Evolutionary conservation across 2,113 vertebrate species (phyloP).

Genomic region (Danionella cerebrum): DNA sequence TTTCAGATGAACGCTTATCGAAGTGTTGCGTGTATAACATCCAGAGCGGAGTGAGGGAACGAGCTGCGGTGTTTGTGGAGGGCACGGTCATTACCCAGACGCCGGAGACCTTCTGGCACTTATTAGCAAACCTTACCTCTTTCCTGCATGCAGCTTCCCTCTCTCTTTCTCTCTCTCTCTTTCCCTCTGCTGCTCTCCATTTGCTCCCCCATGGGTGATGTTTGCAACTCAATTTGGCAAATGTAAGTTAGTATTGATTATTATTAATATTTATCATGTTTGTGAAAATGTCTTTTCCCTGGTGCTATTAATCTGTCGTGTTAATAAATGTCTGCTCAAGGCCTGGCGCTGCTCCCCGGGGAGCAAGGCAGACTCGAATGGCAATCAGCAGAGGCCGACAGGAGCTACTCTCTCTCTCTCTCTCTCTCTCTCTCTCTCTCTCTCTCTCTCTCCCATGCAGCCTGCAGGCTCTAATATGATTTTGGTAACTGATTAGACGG

Average conservation of each 20-base stretch:
- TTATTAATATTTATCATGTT: conserved; percentile 92
- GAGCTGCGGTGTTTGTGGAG: conserved; percentile 4
- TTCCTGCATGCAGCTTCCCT: background rate
- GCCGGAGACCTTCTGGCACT: conserved; percentile 35
- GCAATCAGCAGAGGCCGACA: conserved; percentile 63
- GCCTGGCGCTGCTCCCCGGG: conserved; percentile 53
- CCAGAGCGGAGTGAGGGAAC: background rate
- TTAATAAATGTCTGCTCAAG: conserved; percentile 74
- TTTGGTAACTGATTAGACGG: conserved; percentile 37
- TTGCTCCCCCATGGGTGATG: conserved; percentile 55
- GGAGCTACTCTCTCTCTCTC: conserved; percentile 47
- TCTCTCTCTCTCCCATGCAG: conserved; percentile 32
- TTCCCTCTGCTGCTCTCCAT: background rate
- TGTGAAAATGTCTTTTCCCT: conserved; percentile 70
- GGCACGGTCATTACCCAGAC: conserved; percentile 26
- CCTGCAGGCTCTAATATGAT: conserved; percentile 29
- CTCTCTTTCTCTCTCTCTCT: background rate
- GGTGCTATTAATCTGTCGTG: conserved; percentile 81
- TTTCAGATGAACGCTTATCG: conserved; percentile 2
- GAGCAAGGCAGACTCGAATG: conserved; percentile 65
- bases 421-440: conserved; percentile 7
- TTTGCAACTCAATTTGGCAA: conserved; percentile 70
- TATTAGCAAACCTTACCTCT: conserved; percentile 33
- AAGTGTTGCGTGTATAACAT: background rate
- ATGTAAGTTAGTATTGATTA: conserved; percentile 81